These are phyloP conservation scores for Acanthochromis polyacanthus DNA, from an alignment of 2,113 vertebrate genomes.

Conservation along the genomic window DNA sequence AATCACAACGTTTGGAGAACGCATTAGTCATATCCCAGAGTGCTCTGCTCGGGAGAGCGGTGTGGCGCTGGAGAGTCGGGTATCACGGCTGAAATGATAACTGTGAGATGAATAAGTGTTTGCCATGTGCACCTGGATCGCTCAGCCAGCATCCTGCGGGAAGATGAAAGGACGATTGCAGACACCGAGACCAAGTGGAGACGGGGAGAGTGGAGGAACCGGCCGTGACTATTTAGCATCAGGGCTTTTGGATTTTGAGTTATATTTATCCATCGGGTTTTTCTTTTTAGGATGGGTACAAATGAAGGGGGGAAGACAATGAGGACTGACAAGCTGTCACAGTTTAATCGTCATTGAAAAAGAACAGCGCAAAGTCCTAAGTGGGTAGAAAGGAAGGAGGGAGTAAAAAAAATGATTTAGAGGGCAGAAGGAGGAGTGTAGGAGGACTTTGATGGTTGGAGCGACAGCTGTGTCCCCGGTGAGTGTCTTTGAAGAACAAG, in stretches of 20 bases:
- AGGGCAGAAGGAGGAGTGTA: conserved; percentile 48
- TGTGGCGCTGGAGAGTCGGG: conserved; percentile 64
- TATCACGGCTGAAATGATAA: conserved; percentile 74
- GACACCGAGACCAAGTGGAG: conserved; percentile 51
- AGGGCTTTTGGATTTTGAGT: background rate
- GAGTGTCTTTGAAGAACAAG: conserved; percentile 76
- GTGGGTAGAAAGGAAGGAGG: conserved; percentile 9
- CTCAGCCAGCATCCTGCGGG: conserved; percentile 60
- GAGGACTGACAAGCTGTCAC: background rate
- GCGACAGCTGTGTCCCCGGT: conserved; percentile 71
- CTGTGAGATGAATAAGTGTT: conserved; percentile 71
- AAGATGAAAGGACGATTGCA: conserved; percentile 66
- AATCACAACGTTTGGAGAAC: conserved; percentile 63
- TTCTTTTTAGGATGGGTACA: background rate
- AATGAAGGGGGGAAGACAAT: background rate
- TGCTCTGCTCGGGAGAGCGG: conserved; percentile 58
- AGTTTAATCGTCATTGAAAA: background rate
- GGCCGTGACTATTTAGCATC: conserved; percentile 36
- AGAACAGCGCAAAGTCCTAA: background rate
- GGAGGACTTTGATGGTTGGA: conserved; percentile 72
- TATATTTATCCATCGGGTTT: background rate
- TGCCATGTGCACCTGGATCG: conserved; percentile 65
- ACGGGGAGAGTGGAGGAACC: conserved; percentile 20
- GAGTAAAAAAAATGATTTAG: conserved; percentile 21
- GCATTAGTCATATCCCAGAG: conserved; percentile 72